Evolutionary conservation across 2,888 invertebrate species (phyloP), one percentile per base, ranked within the genome.

Genomic region (Tachystola acroxantha): DNA sequence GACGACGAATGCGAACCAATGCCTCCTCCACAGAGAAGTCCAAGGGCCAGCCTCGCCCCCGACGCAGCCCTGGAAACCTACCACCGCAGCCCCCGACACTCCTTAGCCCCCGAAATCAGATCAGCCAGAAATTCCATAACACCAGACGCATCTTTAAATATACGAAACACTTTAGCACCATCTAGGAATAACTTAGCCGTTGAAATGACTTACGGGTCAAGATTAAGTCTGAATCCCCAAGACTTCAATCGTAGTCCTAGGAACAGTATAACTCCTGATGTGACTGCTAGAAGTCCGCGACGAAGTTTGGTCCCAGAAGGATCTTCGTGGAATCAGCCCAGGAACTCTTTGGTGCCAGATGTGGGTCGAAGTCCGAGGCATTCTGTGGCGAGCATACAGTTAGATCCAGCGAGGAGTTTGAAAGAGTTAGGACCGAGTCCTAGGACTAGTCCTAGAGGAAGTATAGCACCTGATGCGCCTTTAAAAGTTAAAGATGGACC

Each of bases 81-180:
- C 45, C 88, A 88, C 36, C 78, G 89, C 33, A 89, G 89, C 48
- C 88, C 89, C 33, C 69, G 91, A 28, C 85, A 89, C 44, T 89
- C 90, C 2, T 51, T 91, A 29, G 82, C 88, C 0, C 89, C 89
- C 0, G 90, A 89, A 40, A 63, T 65, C 29, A 79, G 89, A 45
- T 91, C 90, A 38, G 88, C 91, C 0, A 81, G 92, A 34, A 90
- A 91, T 53, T 91, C 91, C 10, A 82, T 92, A 32, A 86, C 90
- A 16, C 91, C 91, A 12, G 92, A 91, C 31, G 73, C 86, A 24
- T 81, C 78, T 22, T 60, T 88, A 40, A 89, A 88, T 48, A 86
- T 82, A 7, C 73, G 90, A 44, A 89, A 89, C 45, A 89, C 85
- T 40, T 64, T 90, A 35, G 69, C 86, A 1, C 90, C 89, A 3